phyloP scores from a whole-genome alignment of 2,797 vertebrate species.

The Peromyscus melanophrys region DNA sequence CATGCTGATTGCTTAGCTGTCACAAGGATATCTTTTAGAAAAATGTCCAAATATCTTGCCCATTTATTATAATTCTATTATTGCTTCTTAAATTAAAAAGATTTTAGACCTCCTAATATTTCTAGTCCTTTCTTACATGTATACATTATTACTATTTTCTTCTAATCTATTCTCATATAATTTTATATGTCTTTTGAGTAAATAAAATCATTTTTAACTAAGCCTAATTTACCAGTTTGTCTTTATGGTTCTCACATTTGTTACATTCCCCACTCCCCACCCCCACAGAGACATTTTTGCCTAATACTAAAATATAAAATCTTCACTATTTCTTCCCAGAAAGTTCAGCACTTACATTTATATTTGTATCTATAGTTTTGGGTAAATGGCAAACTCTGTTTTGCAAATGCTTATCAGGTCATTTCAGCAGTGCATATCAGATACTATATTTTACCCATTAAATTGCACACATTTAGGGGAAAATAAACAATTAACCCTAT shows the following conservation, averaged over 20 bases:
- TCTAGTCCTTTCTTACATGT: neutral
- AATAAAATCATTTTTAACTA: neutral
- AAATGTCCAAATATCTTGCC: neutral
- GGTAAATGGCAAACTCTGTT: neutral
- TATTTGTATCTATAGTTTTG: neutral
- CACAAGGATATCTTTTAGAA: neutral
- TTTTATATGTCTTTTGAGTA: neutral
- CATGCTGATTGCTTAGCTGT: neutral
- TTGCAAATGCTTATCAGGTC: neutral
- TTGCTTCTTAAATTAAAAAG: neutral
- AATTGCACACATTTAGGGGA: neutral
- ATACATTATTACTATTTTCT: slow-evolving; percentile 6
- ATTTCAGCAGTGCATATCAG: neutral
- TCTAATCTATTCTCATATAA: neutral
- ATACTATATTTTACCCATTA: neutral
- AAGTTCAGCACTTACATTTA: neutral
- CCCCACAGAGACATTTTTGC: neutral
- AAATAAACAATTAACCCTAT: neutral
- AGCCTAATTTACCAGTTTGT: neutral
- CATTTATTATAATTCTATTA: neutral
- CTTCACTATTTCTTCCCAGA: neutral
- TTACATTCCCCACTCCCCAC: neutral
- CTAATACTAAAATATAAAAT: neutral
- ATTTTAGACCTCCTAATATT: neutral
- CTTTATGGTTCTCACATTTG: neutral